Evolutionary conservation across 2,888 invertebrate species (phyloP), one percentile per base, ranked within the genome.

Genomic region (Sarcophaga variegata): DNA sequence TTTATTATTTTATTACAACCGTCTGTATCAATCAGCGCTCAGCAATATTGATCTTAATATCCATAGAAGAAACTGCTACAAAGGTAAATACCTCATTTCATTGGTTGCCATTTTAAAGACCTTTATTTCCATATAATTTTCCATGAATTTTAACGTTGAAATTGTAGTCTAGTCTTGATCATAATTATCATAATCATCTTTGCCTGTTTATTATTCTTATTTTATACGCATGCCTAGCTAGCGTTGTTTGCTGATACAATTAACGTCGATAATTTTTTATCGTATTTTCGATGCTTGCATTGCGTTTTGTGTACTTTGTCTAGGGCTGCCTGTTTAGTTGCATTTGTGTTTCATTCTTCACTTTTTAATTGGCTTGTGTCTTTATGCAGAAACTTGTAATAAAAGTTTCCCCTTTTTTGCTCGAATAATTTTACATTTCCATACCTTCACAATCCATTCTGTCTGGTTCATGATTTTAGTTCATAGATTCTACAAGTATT

Each of bases 111-210:
- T 37, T 6, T 37, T 37, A 20, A 60, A 22, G 59, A 22, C 25
- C 20, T 78, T 78, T 63, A 67, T 85, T 78, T 81, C 76, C 66
- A 71, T 66, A 76, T 72, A 80, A 81, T 76, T 70, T 85, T 70
- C 20, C 49, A 1, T 37, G 37, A 37, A 54, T 12, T 69, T 74
- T 10, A 47, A 59, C 25, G 25, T 66, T 45, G 62, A 66, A 20
- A 62, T 54, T 67, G 14, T n/a, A 27, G 67, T 69, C 49, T 83
- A 49, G 45, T 69, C 22, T 22, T 79, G 62, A 54, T 12, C 63
- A 66, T 25, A 67, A 67, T 72, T 74, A 37, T 69, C 54, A 84
- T 81, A 63, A 71, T 54, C 60, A 72, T 20, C 54, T 67, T 45
- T 66, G 54, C 49, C 20, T 75, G 69, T 25, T 49, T 77, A 12